Percentiles rank a stretch among this genome's conserved stretches.
Evolutionary conservation across 2,888 invertebrate genomes (phyloP).

Genomic region (Rhopalosiphum nymphaeae): DNA sequence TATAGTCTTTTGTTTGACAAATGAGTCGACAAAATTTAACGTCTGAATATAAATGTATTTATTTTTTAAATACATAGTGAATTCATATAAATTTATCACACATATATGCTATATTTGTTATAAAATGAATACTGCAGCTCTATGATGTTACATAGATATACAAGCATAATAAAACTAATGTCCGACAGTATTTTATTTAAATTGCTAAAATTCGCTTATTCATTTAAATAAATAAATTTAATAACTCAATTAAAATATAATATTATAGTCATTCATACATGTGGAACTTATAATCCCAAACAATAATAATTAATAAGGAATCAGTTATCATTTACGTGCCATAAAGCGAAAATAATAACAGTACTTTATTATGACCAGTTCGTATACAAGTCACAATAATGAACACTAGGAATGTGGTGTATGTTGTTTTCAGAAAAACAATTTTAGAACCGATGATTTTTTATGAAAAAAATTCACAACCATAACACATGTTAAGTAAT

Average conservation of each 20-base stretch:
- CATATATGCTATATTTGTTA: background rate
- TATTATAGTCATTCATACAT: background rate
- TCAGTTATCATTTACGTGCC: slow-evolving; percentile 10
- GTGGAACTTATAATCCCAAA: background rate
- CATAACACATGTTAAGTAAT: background rate
- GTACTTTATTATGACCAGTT: background rate
- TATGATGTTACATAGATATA: background rate
- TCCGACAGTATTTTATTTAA: background rate
- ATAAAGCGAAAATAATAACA: background rate
- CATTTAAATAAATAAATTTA: background rate
- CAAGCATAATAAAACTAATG: background rate
- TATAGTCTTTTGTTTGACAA: background rate
- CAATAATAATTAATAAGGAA: background rate
- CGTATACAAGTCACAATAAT: background rate
- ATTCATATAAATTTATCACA: background rate
- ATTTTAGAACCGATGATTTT: background rate
- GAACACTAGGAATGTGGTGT: background rate
- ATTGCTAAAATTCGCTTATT: background rate
- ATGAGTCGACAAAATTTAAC: background rate
- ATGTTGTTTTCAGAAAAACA: background rate
- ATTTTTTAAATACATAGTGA: background rate
- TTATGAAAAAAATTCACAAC: background rate
- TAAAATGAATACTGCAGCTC: background rate
- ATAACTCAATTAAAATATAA: background rate
- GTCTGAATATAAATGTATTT: background rate